Percentiles rank a stretch among this genome's conserved stretches.
These are phyloP conservation scores for Batillaria attramentaria DNA, from an alignment of 1,140 invertebrate species.

Conservation along the genomic window DNA sequence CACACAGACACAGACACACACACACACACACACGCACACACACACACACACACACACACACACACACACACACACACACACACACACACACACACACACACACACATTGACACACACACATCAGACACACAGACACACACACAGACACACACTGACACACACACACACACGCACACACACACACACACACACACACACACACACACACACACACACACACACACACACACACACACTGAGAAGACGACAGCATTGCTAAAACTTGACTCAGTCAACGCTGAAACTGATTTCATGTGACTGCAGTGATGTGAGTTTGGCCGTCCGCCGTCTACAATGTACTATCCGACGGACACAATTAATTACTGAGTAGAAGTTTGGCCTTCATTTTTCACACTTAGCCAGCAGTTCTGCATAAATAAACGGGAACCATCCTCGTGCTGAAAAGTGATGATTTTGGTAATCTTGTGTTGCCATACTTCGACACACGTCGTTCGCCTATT, in stretches of 20 bases:
- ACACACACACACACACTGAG: not conserved
- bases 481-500: not conserved
- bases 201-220: not conserved
- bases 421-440: not conserved
- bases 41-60: not conserved
- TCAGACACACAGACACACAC: constrained; percentile 7
- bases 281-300: too few relatives aligned
- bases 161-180: not conserved
- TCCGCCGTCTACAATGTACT: not conserved
- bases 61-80: constrained; percentile 1
- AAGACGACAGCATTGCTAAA: not conserved
- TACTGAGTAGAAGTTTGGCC: not conserved
- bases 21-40: not conserved
- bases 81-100: not conserved
- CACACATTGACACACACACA: not conserved
- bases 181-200: constrained; percentile 9
- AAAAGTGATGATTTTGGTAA: not conserved
- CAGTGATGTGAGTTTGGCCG: too few relatives aligned
- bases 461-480: not conserved
- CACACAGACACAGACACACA: constrained; percentile 5
- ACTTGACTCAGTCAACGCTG: not conserved
- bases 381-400: not conserved
- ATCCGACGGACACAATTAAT: not conserved
- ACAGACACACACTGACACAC: not conserved
- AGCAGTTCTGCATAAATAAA: not conserved